Conservation (phyloP, 2,113 vertebrate species). For the Chaetura pelagica region DNA sequence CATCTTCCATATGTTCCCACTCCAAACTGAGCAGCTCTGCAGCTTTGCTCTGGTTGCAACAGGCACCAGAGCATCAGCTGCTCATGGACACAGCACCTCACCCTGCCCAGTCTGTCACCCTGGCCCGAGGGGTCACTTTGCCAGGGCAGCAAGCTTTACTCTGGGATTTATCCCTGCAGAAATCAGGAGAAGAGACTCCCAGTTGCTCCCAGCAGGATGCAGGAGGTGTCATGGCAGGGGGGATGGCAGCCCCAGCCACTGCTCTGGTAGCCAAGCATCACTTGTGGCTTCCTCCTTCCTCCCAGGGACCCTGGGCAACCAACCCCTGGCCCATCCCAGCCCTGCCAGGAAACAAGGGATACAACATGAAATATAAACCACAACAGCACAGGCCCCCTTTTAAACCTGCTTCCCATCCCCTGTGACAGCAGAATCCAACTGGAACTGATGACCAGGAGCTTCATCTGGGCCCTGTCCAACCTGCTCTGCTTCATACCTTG, state of each 20-base stretch:
- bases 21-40: not conserved
- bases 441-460: not conserved
- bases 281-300: not conserved
- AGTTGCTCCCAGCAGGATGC: not conserved
- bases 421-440: not conserved
- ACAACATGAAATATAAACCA: not conserved
- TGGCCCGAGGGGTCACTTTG: not conserved
- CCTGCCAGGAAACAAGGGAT: not conserved
- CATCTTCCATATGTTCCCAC: not conserved
- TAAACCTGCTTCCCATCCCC: not conserved
- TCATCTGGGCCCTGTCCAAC: not conserved
- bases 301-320: not conserved
- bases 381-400: accelerated
- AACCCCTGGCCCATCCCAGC: not conserved
- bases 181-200: accelerated
- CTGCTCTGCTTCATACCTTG: not conserved
- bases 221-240: accelerated
- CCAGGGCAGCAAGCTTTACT: not conserved
- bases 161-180: accelerated
- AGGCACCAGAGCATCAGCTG: not conserved
- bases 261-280: accelerated
- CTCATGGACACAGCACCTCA: accelerated
- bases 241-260: not conserved
- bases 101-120: not conserved
- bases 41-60: not conserved